Evolutionary conservation across 2,113 vertebrate species (phyloP).

Genomic region (Trogon surrucura): DNA sequence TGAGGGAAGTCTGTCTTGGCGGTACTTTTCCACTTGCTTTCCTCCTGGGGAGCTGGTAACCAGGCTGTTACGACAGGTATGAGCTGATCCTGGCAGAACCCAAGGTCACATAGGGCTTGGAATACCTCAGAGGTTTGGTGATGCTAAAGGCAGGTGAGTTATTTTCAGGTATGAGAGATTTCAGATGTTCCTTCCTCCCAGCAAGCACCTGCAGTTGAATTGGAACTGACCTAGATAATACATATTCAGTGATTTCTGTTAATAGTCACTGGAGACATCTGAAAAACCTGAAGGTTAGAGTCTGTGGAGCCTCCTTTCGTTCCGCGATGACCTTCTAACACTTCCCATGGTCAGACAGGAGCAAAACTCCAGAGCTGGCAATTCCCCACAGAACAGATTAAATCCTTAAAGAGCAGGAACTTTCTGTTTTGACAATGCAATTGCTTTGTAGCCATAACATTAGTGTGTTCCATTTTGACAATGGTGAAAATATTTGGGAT

Average conservation of each 20-base stretch:
- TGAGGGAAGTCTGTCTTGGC: neutral
- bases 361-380: neutral
- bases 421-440: neutral
- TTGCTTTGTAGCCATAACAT: neutral
- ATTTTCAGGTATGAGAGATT: neutral
- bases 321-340: neutral
- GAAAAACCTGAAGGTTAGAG: neutral
- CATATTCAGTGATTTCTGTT: neutral
- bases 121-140: neutral
- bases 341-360: neutral
- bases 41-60: neutral
- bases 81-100: neutral
- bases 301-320: neutral
- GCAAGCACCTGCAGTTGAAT: neutral
- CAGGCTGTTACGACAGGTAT: neutral
- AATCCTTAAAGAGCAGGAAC: neutral
- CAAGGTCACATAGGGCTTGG: neutral
- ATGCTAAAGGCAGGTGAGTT: neutral
- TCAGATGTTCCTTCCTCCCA: neutral
- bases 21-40: slow-evolving; percentile 61
- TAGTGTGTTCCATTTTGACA: neutral
- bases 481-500: neutral
- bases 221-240: neutral
- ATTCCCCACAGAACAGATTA: neutral
- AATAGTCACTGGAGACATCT: neutral